Evolutionary conservation across 2,888 invertebrate genomes (phyloP).

Genomic region (Pterobdella sp.): DNA sequence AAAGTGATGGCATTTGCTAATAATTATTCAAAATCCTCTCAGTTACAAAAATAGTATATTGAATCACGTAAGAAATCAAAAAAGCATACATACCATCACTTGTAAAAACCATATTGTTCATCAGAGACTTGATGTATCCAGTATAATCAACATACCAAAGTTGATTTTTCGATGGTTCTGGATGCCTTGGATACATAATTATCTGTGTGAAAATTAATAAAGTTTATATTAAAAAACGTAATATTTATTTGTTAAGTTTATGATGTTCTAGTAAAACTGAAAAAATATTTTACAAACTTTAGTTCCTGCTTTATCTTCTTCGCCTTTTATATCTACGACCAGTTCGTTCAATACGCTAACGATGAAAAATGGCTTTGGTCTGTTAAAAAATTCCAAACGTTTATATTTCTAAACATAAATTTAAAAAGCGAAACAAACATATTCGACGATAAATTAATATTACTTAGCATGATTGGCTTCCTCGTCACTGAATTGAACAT

Average conservation of each 20-base stretch:
- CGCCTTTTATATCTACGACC: slow-evolving; percentile 29
- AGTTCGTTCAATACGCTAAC: slow-evolving; percentile 32
- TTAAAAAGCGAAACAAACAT: background rate
- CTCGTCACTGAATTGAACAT: background rate
- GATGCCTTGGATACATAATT: slow-evolving; percentile 24
- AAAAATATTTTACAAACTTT: no score
- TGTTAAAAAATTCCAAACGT: background rate
- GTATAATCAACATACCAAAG: slow-evolving; percentile 33
- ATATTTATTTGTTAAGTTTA: no score
- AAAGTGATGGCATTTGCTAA: no score
- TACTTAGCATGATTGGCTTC: background rate
- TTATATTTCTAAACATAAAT: background rate
- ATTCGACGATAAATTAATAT: background rate
- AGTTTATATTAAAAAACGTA: no score
- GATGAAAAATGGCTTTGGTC: slow-evolving; percentile 29
- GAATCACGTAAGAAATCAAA: background rate
- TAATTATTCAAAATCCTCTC: no score
- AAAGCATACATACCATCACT: slow-evolving; percentile 24
- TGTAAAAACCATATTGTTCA: slow-evolving; percentile 32
- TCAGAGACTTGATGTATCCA: slow-evolving; percentile 29
- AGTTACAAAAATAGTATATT: no score
- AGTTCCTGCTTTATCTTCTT: slow-evolving; percentile 8
- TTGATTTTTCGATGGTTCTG: slow-evolving; percentile 26
- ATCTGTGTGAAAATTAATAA: background rate
- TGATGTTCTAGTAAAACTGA: no score